phyloP scores from a whole-genome alignment of 2,113 vertebrate species.

The Blennius ocellaris region DNA sequence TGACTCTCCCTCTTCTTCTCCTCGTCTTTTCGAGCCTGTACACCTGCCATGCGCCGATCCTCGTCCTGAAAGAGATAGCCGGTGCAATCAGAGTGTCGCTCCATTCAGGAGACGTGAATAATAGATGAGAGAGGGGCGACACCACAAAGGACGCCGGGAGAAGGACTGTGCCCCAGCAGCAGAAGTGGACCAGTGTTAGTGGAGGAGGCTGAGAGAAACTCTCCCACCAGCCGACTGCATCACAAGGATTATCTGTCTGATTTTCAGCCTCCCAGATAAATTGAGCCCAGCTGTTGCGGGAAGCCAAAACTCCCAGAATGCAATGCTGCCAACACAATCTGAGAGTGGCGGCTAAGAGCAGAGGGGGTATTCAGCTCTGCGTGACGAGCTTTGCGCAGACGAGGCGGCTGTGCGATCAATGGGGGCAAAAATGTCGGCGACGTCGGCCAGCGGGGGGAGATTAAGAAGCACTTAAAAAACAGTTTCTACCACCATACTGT shows the following conservation, averaged over 20 bases:
- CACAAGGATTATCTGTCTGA: constrained; percentile 76
- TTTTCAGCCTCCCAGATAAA: constrained; percentile 62
- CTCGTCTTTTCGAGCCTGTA: constrained; percentile 94
- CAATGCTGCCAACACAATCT: constrained; percentile 70
- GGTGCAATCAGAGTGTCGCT: constrained; percentile 60
- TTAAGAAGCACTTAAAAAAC: background rate
- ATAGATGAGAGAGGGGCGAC: constrained; percentile 53
- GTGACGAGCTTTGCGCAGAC: constrained; percentile 19
- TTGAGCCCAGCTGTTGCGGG: constrained; percentile 74
- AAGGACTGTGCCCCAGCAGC: constrained; percentile 27
- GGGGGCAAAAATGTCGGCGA: constrained; percentile 19
- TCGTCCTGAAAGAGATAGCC: constrained; percentile 89
- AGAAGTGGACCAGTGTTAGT: constrained; percentile 29
- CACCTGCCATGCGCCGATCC: constrained; percentile 94
- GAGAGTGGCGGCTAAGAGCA: constrained; percentile 50
- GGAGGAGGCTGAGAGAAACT: constrained; percentile 34
- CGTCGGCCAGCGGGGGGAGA: constrained; percentile 7
- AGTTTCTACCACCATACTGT: background rate
- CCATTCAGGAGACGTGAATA: constrained; percentile 66
- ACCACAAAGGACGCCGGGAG: constrained; percentile 44
- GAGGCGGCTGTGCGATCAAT: constrained; percentile 38
- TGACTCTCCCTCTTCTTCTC: constrained; percentile 96
- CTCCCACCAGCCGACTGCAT: constrained; percentile 58
- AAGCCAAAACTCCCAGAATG: constrained; percentile 78
- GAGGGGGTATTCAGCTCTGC: constrained; percentile 52